These are phyloP conservation scores for Nyctibius grandis DNA, from an alignment of 2,797 vertebrate species.

Conservation along the genomic window DNA sequence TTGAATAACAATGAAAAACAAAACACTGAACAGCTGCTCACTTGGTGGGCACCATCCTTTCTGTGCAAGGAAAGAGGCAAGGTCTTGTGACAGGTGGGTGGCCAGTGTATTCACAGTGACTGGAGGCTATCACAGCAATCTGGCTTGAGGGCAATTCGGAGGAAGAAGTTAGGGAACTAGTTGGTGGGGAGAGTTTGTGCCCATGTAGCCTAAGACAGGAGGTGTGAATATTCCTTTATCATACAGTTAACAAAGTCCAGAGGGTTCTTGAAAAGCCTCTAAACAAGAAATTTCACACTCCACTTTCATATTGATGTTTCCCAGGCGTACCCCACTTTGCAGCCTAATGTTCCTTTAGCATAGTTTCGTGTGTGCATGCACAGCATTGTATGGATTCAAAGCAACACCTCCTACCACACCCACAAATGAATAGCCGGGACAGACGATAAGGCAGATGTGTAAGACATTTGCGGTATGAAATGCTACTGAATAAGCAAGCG, in stretches of 20 bases:
- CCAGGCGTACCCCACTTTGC: not conserved
- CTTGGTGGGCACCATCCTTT: not conserved
- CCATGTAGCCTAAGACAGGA: not conserved
- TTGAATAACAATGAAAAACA: not conserved
- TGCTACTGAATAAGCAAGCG: slow-evolving; percentile 43
- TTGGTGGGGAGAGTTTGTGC: not conserved
- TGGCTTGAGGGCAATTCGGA: not conserved
- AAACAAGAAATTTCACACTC: not conserved
- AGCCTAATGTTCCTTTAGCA: not conserved
- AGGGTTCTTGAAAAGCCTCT: not conserved
- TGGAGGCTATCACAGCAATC: not conserved
- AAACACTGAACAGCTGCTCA: not conserved
- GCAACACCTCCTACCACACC: not conserved
- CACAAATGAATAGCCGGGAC: not conserved
- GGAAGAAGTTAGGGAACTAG: not conserved
- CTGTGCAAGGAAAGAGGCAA: not conserved
- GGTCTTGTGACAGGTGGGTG: not conserved
- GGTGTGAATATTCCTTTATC: not conserved
- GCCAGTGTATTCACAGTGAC: not conserved
- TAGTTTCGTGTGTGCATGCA: not conserved
- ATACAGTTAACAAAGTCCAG: not conserved
- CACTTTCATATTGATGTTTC: not conserved
- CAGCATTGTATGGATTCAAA: not conserved
- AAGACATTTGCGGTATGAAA: slow-evolving; percentile 19
- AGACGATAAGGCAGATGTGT: not conserved